phyloP scores from a whole-genome alignment of 2,888 invertebrate species.

The Disparrhopalites patrizii region DNA sequence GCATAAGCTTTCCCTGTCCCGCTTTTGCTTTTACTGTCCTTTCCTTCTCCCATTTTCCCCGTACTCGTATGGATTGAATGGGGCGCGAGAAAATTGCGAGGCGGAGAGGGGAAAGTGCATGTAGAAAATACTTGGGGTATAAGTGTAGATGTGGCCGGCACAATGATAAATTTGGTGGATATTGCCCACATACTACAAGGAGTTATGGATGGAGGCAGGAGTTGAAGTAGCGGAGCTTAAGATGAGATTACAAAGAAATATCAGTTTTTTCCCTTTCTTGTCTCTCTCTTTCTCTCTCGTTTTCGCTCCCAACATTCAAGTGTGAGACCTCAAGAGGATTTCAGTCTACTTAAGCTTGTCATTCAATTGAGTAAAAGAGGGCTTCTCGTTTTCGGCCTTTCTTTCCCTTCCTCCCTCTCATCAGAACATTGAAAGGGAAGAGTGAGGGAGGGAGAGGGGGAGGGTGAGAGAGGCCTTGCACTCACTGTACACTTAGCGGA shows the following conservation, averaged over 20 bases:
- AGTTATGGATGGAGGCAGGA: no score
- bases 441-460: neutral
- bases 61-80: no score
- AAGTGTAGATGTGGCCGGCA: no score
- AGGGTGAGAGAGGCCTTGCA: neutral
- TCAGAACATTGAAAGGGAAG: neutral
- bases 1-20: no score
- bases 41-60: no score
- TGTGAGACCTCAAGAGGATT: slow-evolving; percentile 18
- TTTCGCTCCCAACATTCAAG: slow-evolving; percentile 9
- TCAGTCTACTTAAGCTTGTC: slow-evolving; percentile 10
- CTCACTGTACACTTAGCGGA: neutral
- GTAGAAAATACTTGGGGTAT: neutral
- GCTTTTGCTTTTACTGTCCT: no score
- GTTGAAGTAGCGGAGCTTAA: slow-evolving; percentile 6
- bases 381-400: neutral
- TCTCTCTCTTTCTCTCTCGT: no score
- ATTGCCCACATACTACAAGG: no score
- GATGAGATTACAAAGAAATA: slow-evolving; percentile 17
- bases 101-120: neutral
- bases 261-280: neutral
- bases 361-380: slow-evolving; percentile 4
- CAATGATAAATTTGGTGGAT: no score
- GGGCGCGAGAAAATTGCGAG: neutral
- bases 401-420: neutral